Conservation (phyloP, 1,140 invertebrate species). For the Plodia interpunctella region DNA sequence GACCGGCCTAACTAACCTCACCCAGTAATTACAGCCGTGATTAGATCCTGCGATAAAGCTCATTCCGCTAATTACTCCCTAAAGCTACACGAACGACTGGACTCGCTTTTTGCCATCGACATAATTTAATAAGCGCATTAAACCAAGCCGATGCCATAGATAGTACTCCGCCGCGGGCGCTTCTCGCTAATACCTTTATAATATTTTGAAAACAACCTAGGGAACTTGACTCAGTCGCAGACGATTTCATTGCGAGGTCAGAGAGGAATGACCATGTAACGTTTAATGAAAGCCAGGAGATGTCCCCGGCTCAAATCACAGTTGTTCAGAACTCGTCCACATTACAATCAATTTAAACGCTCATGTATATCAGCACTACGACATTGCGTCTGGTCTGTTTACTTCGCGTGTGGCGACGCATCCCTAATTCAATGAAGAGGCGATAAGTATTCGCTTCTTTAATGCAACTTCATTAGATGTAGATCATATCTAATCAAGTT, state of each 20-base stretch:
- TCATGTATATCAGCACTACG: slow-evolving; percentile 41
- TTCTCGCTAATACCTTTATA: slow-evolving; percentile 53
- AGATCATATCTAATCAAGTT: slow-evolving; percentile 35
- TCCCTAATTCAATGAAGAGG: slow-evolving; percentile 53
- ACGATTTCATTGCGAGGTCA: slow-evolving; percentile 52
- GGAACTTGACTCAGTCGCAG: slow-evolving; percentile 25
- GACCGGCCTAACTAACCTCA: slow-evolving; percentile 24
- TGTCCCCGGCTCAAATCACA: slow-evolving; percentile 64
- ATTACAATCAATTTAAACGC: slow-evolving; percentile 72
- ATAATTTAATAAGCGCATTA: slow-evolving; percentile 75
- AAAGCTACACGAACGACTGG: slow-evolving; percentile 61
- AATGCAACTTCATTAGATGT: slow-evolving; percentile 25
- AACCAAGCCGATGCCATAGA: slow-evolving; percentile 60
- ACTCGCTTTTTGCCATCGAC: slow-evolving; percentile 64
- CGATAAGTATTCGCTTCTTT: slow-evolving; percentile 29
- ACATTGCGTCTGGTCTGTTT: slow-evolving; percentile 51
- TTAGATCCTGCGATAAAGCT: slow-evolving; percentile 67
- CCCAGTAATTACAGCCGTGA: slow-evolving; percentile 66
- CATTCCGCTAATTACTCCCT: slow-evolving; percentile 75
- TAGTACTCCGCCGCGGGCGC: slow-evolving; percentile 51
- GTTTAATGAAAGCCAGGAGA: slow-evolving; percentile 62
- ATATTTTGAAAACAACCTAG: slow-evolving; percentile 42
- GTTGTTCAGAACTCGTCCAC: slow-evolving; percentile 59
- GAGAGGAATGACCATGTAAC: slow-evolving; percentile 71
- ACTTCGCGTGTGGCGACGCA: slow-evolving; percentile 55